A percentile compares a stretch with the other conserved stretches of the same genome.
These are phyloP conservation scores for Neodiprion virginianus DNA, from an alignment of 1,140 invertebrate species.

Conservation along the genomic window DNA sequence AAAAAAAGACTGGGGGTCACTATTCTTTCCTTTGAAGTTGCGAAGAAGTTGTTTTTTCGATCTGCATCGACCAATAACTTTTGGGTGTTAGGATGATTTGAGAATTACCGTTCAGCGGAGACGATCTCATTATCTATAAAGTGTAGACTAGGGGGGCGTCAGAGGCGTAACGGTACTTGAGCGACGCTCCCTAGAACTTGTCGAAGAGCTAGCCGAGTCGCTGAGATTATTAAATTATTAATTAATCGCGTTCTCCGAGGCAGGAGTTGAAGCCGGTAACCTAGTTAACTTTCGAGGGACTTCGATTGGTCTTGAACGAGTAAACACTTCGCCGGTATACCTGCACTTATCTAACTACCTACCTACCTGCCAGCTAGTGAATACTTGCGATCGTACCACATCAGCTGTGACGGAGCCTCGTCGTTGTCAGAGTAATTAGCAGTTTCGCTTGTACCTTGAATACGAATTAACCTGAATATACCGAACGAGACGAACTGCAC, in stretches of 20 bases:
- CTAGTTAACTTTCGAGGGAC: constrained; percentile 1
- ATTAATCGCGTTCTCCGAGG: constrained; percentile 2
- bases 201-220: background rate
- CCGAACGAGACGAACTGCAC: too few species aligned
- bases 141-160: background rate
- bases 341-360: background rate
- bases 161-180: background rate
- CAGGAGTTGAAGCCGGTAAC: background rate
- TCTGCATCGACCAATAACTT: too few species aligned
- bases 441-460: background rate
- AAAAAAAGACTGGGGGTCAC: too few species aligned
- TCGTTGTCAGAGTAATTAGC: background rate
- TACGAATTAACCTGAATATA: background rate
- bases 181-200: background rate
- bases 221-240: constrained; percentile 7
- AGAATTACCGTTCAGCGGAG: background rate
- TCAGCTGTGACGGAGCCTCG: too few species aligned
- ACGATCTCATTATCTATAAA: background rate
- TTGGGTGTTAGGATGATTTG: background rate
- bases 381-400: too few species aligned
- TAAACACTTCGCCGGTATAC: background rate
- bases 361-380: too few species aligned
- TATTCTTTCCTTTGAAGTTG: too few species aligned
- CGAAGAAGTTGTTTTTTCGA: too few species aligned
- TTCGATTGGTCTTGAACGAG: constrained; percentile 3